phyloP scores from a whole-genome alignment of 2,888 invertebrate species.

The Volucella inanis region DNA sequence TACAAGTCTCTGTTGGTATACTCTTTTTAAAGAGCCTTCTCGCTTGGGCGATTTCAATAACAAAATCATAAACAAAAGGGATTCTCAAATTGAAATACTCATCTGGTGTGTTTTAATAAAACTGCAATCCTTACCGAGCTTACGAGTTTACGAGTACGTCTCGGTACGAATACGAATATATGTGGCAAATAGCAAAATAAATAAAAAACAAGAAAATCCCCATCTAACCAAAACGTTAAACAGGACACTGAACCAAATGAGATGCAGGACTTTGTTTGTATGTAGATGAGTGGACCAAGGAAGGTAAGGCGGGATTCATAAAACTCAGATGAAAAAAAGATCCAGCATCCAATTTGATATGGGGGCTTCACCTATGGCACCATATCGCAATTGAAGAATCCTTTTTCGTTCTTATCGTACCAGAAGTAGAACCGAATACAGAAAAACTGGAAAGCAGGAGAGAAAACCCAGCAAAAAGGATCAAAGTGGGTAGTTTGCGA shows the following conservation, averaged over 20 bases:
- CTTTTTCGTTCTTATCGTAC: conserved; percentile 29
- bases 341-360: conserved; percentile 68
- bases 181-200: conserved; percentile 1
- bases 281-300: conserved; percentile 1
- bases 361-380: conserved; percentile 72
- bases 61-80: conserved; percentile 72
- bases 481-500: conserved; percentile 57
- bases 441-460: background rate
- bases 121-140: conserved; percentile 37
- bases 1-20: background rate
- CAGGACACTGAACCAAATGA: conserved; percentile 71
- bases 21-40: conserved; percentile 50
- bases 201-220: conserved; percentile 23
- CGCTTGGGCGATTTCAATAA: conserved; percentile 64
- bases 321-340: conserved; percentile 3
- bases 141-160: too few species aligned
- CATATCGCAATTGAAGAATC: conserved; percentile 62
- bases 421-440: too few species aligned
- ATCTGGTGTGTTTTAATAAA: conserved; percentile 59
- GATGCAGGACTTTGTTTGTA: conserved; percentile 14
- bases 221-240: conserved; percentile 64
- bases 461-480: conserved; percentile 30
- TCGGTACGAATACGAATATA: background rate
- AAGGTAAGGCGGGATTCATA: conserved; percentile 11
- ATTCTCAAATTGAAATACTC: conserved; percentile 64